Percentiles rank a stretch among this genome's conserved stretches.
Conservation (phyloP, 2,888 invertebrate species). For the Orthosia gracilis region DNA sequence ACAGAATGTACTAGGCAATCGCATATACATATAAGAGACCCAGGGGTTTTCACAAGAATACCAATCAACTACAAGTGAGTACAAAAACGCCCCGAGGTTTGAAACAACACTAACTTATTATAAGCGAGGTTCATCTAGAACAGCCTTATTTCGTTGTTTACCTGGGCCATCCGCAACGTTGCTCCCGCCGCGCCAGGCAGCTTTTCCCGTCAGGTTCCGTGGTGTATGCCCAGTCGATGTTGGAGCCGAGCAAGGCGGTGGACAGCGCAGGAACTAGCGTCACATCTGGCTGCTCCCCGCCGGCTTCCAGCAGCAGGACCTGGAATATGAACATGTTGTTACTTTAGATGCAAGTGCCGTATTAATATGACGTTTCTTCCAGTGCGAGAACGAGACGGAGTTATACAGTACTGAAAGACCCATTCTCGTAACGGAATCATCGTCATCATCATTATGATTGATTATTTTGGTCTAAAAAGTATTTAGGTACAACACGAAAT, state of each 20-base stretch:
- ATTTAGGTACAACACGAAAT: background rate
- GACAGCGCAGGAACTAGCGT: conserved; percentile 92
- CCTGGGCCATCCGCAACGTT: conserved; percentile 91
- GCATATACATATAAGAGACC: too few relatives aligned
- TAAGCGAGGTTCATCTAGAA: background rate
- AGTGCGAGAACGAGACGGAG: too few relatives aligned
- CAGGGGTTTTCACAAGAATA: too few relatives aligned
- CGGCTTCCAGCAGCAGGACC: conserved; percentile 93
- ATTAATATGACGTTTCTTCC: too few relatives aligned
- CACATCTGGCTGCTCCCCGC: conserved; percentile 92
- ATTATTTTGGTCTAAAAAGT: background rate
- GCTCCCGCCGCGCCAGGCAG: conserved; percentile 88
- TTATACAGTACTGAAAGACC: too few relatives aligned
- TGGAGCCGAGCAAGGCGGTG: conserved; percentile 89
- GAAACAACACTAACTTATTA: too few relatives aligned
- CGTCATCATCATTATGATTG: too few relatives aligned
- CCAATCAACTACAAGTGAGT: too few relatives aligned
- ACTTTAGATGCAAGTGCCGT: background rate
- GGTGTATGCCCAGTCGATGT: conserved; percentile 93
- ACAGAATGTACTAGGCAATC: too few relatives aligned
- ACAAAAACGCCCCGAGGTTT: too few relatives aligned
- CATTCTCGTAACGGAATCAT: too few relatives aligned
- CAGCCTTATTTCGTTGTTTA: conserved; percentile 41
- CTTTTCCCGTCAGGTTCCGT: conserved; percentile 91
- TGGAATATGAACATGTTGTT: conserved; percentile 63